A percentile compares a stretch with the other conserved stretches of the same genome.
These are phyloP conservation scores for Thaumatotibia leucotreta DNA, from an alignment of 1,140 invertebrate species.

Conservation along the genomic window DNA sequence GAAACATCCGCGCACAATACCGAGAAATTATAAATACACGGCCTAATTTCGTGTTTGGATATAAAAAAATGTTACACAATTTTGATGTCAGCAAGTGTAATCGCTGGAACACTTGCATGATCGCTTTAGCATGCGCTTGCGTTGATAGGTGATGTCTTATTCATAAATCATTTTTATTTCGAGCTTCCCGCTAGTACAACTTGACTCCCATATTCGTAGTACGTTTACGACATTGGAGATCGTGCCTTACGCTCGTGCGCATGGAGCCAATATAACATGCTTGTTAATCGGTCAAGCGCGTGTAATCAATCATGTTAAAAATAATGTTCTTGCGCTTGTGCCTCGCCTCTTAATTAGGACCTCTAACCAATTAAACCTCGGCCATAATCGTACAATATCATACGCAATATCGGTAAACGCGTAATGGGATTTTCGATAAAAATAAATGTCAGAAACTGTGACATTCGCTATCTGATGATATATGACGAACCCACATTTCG, in stretches of 20 bases:
- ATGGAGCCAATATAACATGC: conserved; percentile 22
- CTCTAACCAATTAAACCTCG: conserved; percentile 4
- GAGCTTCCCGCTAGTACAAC: neutral
- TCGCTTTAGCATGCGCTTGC: neutral
- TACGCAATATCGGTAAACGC: conserved; percentile 1
- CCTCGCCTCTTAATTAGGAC: conserved; percentile 2
- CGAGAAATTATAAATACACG: conserved; percentile 60
- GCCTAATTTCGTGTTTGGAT: conserved; percentile 49
- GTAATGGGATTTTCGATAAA: conserved; percentile 9
- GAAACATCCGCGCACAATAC: conserved; percentile 61
- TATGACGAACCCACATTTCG: conserved; percentile 5
- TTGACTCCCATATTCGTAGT: neutral
- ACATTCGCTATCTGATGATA: conserved; percentile 4
- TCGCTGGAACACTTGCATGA: conserved; percentile 11
- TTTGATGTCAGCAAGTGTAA: conserved; percentile 37
- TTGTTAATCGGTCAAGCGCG: conserved; percentile 25
- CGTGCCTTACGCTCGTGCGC: conserved; percentile 9
- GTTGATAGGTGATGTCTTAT: neutral
- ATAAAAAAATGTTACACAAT: conserved; percentile 55
- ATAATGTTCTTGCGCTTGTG: conserved; percentile 16
- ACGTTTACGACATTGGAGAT: neutral
- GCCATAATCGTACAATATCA: neutral
- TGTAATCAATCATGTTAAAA: conserved; percentile 39
- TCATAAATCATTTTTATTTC: neutral
- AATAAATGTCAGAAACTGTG: conserved; percentile 4